Evolutionary conservation across 2,797 vertebrate genomes (phyloP).

Genomic region (Alectoris magna): DNA sequence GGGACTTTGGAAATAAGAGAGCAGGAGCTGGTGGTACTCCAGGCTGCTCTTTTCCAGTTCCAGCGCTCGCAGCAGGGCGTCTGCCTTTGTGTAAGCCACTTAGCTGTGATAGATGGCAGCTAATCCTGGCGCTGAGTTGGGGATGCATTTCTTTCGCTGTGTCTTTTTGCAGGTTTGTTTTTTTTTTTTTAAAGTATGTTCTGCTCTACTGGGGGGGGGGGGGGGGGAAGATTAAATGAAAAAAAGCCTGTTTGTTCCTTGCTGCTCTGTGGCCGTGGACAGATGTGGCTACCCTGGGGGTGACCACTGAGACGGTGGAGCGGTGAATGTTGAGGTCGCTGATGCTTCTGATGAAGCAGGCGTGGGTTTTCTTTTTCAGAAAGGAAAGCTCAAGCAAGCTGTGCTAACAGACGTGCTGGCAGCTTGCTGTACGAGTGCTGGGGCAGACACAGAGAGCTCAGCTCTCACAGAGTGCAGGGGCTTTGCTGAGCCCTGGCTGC

Average conservation of each 20-base stretch:
- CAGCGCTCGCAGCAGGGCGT: background rate
- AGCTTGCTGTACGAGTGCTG: rapidly evolving
- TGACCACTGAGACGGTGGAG: background rate
- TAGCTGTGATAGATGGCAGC: background rate
- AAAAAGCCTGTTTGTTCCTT: background rate
- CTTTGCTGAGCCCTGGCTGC: background rate
- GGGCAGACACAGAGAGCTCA: background rate
- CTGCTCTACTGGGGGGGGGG: background rate
- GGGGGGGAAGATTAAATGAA: no score
- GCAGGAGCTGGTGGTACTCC: background rate
- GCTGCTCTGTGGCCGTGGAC: background rate
- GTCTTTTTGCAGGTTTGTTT: background rate
- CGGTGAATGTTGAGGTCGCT: background rate
- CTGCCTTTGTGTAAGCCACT: background rate
- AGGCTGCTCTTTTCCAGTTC: background rate
- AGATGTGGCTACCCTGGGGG: background rate
- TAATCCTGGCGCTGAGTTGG: background rate
- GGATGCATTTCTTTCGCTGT: background rate
- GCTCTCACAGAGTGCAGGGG: background rate
- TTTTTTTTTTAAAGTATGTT: background rate
- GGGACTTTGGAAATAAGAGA: background rate
- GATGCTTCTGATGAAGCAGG: background rate
- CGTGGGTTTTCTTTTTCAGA: background rate
- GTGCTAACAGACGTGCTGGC: background rate
- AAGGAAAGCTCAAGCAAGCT: background rate